Conservation (phyloP, 64 coral and sea anemone genomes). For the Actinia tenebrosa region DNA sequence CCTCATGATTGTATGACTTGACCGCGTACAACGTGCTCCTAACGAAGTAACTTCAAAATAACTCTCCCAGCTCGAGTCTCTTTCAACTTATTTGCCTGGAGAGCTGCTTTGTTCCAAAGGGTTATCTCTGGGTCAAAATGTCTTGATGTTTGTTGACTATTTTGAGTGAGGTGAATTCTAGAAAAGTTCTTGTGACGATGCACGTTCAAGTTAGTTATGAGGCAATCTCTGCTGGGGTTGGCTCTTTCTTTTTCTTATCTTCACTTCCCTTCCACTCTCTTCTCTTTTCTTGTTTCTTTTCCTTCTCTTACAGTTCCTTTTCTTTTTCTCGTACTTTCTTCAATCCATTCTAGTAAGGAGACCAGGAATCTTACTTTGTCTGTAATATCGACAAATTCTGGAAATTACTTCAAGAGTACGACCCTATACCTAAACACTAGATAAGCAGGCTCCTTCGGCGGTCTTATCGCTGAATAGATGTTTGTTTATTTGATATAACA, state of each 20-base stretch:
- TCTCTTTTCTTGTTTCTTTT: too few species aligned
- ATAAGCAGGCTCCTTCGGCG: neutral
- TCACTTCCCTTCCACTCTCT: too few species aligned
- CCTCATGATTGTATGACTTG: neutral
- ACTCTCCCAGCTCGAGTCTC: neutral
- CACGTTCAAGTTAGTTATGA: too few species aligned
- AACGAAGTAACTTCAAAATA: neutral
- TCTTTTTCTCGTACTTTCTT: too few species aligned
- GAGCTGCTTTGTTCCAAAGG: neutral
- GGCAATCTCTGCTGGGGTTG: too few species aligned
- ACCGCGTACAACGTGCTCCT: neutral
- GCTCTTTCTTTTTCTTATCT: too few species aligned
- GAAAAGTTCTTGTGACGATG: too few species aligned
- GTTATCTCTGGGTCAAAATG: neutral
- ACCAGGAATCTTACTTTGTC: too few species aligned
- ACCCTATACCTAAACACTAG: neutral
- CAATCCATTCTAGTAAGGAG: too few species aligned
- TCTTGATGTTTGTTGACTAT: neutral
- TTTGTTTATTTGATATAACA: neutral
- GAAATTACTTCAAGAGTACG: neutral
- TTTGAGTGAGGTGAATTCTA: neutral
- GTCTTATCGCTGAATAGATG: neutral
- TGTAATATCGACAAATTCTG: too few species aligned
- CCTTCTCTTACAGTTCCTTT: too few species aligned
- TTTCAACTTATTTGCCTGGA: neutral